Conservation (phyloP, 2,113 vertebrate genomes). For the Lycaon pictus region DNA sequence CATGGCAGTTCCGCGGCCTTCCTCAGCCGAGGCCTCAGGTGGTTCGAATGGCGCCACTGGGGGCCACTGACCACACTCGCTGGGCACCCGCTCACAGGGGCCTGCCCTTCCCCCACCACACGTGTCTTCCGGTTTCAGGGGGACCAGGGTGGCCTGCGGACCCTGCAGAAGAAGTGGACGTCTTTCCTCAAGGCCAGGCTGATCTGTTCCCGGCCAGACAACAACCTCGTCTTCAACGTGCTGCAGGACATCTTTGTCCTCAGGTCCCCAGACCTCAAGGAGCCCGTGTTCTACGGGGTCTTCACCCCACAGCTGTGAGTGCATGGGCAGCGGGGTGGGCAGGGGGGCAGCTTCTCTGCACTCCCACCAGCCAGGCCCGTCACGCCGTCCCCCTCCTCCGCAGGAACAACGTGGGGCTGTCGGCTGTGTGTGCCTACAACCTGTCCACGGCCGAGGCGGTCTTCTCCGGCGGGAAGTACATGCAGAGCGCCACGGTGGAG, state of each 20-base stretch:
- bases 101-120: background rate
- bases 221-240: constrained; percentile 97
- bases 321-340: background rate
- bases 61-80: too few species aligned
- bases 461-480: constrained; percentile 97
- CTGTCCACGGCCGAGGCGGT: constrained; percentile 93
- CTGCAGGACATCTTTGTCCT: constrained; percentile 95
- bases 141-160: constrained; percentile 95
- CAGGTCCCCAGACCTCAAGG: constrained; percentile 88
- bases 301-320: constrained; percentile 97
- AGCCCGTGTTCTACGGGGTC: constrained; percentile 95
- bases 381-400: rapidly evolving
- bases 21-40: too few species aligned
- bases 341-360: rapidly evolving
- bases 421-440: constrained; percentile 96
- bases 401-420: constrained; percentile 96
- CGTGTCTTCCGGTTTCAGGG: constrained; percentile 86
- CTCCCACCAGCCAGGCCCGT: rapidly evolving
- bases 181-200: constrained; percentile 98
- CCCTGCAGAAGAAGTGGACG: constrained; percentile 98
- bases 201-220: constrained; percentile 95
- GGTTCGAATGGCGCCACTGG: too few species aligned
- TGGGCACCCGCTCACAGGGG: too few species aligned
- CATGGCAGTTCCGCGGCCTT: too few species aligned
- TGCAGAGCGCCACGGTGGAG: constrained; percentile 97